Evolutionary conservation across 2,797 vertebrate genomes (phyloP).

Genomic region (Mus minutoides): DNA sequence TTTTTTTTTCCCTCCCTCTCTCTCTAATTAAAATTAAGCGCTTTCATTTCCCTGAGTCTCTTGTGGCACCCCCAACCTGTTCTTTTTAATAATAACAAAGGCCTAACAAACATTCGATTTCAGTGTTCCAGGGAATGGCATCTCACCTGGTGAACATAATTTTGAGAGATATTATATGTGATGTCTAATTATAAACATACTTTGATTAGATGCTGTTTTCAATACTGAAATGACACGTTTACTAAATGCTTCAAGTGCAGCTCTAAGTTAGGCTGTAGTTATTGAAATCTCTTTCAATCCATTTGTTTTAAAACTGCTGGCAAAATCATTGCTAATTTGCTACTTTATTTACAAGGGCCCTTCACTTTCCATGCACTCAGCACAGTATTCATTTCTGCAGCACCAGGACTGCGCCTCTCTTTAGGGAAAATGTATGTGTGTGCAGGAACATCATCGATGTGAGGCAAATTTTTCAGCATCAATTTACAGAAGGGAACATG

Average conservation of each 20-base stretch:
- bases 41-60: conserved; percentile 73
- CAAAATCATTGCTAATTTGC: conserved; percentile 80
- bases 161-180: conserved; percentile 79
- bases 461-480: conserved; percentile 53
- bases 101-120: conserved; percentile 73
- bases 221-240: conserved; percentile 77
- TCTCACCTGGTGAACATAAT: conserved; percentile 77
- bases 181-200: conserved; percentile 80
- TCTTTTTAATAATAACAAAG: conserved; percentile 80
- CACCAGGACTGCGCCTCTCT: conserved; percentile 43
- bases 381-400: conserved; percentile 66
- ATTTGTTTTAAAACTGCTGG: conserved; percentile 80
- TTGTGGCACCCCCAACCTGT: conserved; percentile 72
- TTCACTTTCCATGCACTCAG: conserved; percentile 69
- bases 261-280: conserved; percentile 75
- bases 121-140: conserved; percentile 63
- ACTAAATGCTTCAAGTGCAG: conserved; percentile 79
- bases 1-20: not conserved
- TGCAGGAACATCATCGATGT: conserved; percentile 36
- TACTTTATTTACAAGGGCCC: conserved; percentile 77
- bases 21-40: conserved; percentile 81
- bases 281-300: conserved; percentile 78
- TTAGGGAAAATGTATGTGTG: conserved; percentile 47
- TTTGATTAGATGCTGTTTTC: conserved; percentile 81
- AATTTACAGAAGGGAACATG: conserved; percentile 31